Evolutionary conservation across 2,888 invertebrate species (phyloP).

Genomic region (Rhyacophila evoluta): DNA sequence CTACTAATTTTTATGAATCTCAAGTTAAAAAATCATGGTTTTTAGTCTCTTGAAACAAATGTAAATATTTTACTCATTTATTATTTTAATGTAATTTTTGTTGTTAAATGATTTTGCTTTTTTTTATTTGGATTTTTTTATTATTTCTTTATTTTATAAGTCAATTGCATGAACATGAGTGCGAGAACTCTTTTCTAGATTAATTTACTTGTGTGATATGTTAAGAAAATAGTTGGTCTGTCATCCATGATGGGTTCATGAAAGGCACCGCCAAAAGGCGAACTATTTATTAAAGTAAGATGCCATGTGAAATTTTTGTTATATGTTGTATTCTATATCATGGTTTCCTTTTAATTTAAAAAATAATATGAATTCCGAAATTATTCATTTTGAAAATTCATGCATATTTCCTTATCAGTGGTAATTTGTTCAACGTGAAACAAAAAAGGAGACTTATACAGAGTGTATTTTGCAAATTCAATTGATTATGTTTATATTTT

Average conservation of each 20-base stretch:
- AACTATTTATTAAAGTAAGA: conserved; percentile 3
- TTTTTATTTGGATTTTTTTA: neutral
- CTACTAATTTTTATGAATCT: too few relatives aligned
- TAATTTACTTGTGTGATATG: conserved; percentile 14
- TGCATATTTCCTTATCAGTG: neutral
- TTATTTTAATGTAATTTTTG: neutral
- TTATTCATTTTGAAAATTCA: neutral
- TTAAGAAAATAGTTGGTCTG: neutral
- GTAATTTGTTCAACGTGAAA: neutral
- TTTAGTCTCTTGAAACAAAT: too few relatives aligned
- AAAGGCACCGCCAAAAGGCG: neutral
- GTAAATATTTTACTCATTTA: conserved; percentile 2
- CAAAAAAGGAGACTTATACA: neutral
- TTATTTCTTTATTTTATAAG: neutral
- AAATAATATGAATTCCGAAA: neutral
- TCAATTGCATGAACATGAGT: neutral
- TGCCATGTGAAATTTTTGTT: conserved; percentile 8
- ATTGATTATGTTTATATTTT: neutral
- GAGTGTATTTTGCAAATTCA: neutral
- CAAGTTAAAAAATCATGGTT: too few relatives aligned
- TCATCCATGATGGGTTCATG: neutral
- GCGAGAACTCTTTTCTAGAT: neutral
- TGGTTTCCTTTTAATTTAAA: neutral
- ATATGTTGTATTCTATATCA: neutral
- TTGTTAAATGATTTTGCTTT: conserved; percentile 15